Conservation (phyloP, 2,113 vertebrate species). For the Otis tarda region DNA sequence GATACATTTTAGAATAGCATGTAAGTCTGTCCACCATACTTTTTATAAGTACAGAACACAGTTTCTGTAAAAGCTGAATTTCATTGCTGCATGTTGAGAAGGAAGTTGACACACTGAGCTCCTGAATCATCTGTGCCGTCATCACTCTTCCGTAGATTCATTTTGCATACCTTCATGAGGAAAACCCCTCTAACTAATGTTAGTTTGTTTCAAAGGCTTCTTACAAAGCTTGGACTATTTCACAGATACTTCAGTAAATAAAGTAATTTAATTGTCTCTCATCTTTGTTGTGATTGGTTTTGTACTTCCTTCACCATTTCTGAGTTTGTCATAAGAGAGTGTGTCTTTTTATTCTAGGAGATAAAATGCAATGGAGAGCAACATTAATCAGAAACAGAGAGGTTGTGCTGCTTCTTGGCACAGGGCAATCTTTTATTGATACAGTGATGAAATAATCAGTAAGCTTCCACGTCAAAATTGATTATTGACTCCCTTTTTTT, state of each 20-base stretch:
- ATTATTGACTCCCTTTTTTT: background rate
- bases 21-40: background rate
- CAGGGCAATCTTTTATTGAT: background rate
- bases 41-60: background rate
- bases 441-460: background rate
- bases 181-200: background rate
- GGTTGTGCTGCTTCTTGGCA: background rate
- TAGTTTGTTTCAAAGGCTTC: background rate
- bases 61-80: background rate
- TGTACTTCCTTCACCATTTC: background rate
- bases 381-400: background rate
- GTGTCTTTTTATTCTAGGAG: background rate
- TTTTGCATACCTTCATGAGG: background rate
- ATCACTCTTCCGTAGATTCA: background rate
- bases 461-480: background rate
- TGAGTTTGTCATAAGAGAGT: background rate
- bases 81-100: background rate
- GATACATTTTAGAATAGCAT: background rate
- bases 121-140: background rate
- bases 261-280: rapidly evolving
- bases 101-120: background rate
- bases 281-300: background rate
- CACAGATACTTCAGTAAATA: background rate
- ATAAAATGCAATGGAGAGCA: background rate
- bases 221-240: background rate